phyloP scores from a whole-genome alignment of 2,113 vertebrate species.

The Junco hyemalis region DNA sequence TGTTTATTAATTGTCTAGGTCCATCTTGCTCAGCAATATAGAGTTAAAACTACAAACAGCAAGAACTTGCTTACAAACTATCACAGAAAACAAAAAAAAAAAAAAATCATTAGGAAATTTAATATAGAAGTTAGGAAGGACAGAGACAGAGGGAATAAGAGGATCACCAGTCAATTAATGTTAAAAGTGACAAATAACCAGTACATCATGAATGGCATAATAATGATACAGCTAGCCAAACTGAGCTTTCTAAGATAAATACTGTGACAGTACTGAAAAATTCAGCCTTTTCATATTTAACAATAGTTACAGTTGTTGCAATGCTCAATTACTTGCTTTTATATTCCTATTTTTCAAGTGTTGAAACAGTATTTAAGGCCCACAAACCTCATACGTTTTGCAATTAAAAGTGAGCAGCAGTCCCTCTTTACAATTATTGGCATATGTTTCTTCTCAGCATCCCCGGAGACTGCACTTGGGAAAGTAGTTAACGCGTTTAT shows the following conservation, averaged over 20 bases:
- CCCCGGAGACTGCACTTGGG: not conserved
- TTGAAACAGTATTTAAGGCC: not conserved
- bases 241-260: not conserved
- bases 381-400: not conserved
- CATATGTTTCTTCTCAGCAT: not conserved
- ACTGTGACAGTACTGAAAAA: not conserved
- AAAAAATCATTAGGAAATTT: not conserved
- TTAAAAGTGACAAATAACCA: not conserved
- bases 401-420: conserved; percentile 7
- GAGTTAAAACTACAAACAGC: not conserved
- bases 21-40: not conserved
- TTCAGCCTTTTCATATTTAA: not conserved
- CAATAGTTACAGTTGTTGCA: not conserved
- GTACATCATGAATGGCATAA: not conserved
- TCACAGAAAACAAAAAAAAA: not conserved
- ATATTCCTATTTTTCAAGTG: not conserved
- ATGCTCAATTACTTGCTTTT: not conserved
- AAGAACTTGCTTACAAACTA: not conserved
- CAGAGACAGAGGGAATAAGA: not conserved
- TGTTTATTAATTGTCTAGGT: not conserved
- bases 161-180: not conserved
- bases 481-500: not conserved
- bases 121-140: not conserved
- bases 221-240: not conserved
- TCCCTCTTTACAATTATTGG: not conserved